A percentile compares a stretch with the other conserved stretches of the same genome.
These are phyloP conservation scores for Centropus bengalensis DNA, from an alignment of 2,113 vertebrate genomes.

Conservation along the genomic window DNA sequence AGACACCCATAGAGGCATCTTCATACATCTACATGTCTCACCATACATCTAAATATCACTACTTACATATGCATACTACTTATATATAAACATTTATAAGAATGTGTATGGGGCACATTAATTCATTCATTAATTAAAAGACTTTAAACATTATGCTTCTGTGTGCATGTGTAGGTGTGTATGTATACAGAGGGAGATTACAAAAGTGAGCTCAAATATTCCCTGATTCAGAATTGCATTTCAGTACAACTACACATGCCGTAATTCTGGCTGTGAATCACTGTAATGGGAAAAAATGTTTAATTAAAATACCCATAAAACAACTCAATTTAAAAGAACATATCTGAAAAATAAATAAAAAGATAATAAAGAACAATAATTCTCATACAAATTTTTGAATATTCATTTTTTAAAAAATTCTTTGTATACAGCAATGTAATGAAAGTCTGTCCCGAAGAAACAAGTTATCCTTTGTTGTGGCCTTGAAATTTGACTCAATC, in stretches of 20 bases:
- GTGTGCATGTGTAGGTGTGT: not conserved
- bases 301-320: slow-evolving; percentile 7
- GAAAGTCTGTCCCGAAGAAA: slow-evolving; percentile 15
- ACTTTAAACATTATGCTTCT: not conserved
- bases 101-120: rapidly evolving
- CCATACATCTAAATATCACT: not conserved
- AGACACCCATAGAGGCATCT: too few relatives aligned
- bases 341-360: slow-evolving; percentile 13
- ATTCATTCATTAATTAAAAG: not conserved
- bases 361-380: not conserved
- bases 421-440: slow-evolving; percentile 39
- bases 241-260: not conserved
- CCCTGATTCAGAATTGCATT: not conserved
- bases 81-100: not conserved
- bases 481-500: slow-evolving; percentile 49
- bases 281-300: not conserved
- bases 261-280: not conserved
- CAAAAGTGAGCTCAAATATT: not conserved
- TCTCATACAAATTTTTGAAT: not conserved
- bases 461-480: not conserved
- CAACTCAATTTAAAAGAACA: not conserved
- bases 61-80: not conserved
- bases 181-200: not conserved
- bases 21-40: not conserved
- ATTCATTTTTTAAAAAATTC: not conserved